Conservation (phyloP, 2,797 vertebrate genomes). For the Harpagifer antarcticus region DNA sequence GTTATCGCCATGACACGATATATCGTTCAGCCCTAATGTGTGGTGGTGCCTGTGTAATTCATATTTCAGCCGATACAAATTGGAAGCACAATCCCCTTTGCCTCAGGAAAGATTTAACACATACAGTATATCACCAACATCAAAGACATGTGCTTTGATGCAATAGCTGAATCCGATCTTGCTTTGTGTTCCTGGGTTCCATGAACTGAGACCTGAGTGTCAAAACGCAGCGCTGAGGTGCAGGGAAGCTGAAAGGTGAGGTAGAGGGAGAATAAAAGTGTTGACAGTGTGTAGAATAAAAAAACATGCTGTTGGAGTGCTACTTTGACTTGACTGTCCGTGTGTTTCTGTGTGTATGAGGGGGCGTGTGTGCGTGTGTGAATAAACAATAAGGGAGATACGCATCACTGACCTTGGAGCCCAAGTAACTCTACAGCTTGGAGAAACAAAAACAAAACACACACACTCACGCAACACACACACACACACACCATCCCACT, state of each 20-base stretch:
- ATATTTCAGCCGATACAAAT: not conserved
- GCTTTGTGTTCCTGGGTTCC: slow-evolving; percentile 26
- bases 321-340: slow-evolving; percentile 7
- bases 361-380: not conserved
- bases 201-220: slow-evolving; percentile 37
- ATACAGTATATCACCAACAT: slow-evolving; percentile 9
- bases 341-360: not conserved
- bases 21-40: too few relatives aligned
- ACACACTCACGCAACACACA: slow-evolving; percentile 2
- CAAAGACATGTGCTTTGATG: slow-evolving; percentile 42
- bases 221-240: slow-evolving; percentile 25
- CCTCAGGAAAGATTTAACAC: slow-evolving; percentile 22
- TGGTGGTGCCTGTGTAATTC: not conserved
- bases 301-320: slow-evolving; percentile 9
- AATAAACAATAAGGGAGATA: slow-evolving; percentile 47
- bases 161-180: slow-evolving; percentile 1
- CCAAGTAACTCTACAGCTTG: slow-evolving; percentile 38
- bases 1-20: too few relatives aligned
- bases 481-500: not conserved
- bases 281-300: slow-evolving; percentile 18
- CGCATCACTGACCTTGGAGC: slow-evolving; percentile 57
- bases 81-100: not conserved
- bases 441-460: too few relatives aligned
- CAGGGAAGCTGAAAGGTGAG: slow-evolving; percentile 40
- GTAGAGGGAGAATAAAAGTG: slow-evolving; percentile 21